Base-by-base conservation (phyloP, 2,797 vertebrate genomes). In the Sus cebifrons region DNA sequence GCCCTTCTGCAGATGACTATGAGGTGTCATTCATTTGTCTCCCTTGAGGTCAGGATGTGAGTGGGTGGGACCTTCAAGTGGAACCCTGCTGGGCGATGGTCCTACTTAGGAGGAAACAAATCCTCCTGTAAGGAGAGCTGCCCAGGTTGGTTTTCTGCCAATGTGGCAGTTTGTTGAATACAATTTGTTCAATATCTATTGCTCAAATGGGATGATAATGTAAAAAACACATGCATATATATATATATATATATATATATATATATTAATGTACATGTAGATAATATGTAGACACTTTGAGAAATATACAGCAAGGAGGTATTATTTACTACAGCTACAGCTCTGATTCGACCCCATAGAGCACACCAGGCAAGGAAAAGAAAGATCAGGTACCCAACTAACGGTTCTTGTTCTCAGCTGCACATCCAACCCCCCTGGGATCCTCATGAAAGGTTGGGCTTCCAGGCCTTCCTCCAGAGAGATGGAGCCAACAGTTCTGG, bases 221-320 rank as follows among this genome's bases (percentile, higher is more conserved):
- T 74, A 14, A 89, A 54, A 86, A 23, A 14, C 44, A 12, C 2
- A 20, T 10, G 8, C 14, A 54, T 36, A 36, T 36, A 3, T 36
- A 36, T 36, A 36, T 49, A 49, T 49, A 16, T 32, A 36, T 44
- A 54, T 36, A 36, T 36, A 3, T 36, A 36, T 36, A 36, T 49
- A 49, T 49, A 16, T 32, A 36, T 44, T 32, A 36, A 29, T 36
- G 77, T 56, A 25, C 40, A 32, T 27, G 12, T 79, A 17, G 52
- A 7, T 58, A 18, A 36, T 40, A 67, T 13, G 62, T 25, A 9
- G 7, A 29, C 2, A n/a, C 67, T 54, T 77, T 75, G 87, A 93
- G 75, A 92, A 95, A 58, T 32, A 56, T 16, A 81, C 93, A 93
- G 52, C 25, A 60, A 75, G 62, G 82, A 75, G 52, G 52, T 77